Conservation (phyloP, 2,888 invertebrate species). For the Stenotaenia linearis region DNA sequence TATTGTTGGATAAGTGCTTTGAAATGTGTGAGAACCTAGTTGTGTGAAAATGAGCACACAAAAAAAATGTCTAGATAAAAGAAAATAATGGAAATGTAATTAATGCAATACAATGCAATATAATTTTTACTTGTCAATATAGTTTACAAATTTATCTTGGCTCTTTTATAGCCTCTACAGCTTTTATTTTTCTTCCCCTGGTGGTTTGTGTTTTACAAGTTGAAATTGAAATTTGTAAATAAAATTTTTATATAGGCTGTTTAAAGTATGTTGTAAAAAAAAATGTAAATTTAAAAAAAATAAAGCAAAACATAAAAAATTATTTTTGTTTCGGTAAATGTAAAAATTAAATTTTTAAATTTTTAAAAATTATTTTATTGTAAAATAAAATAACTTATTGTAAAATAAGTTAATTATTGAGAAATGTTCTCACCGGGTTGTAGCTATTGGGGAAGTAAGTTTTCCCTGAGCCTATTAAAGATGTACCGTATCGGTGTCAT, state of each 20-base stretch:
- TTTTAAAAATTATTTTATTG: too few species aligned
- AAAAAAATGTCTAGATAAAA: neutral
- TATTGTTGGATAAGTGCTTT: too few species aligned
- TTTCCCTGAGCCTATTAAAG: conserved; percentile 22
- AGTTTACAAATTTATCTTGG: conserved; percentile 13
- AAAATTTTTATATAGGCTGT: too few species aligned
- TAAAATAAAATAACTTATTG: too few species aligned
- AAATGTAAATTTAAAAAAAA: too few species aligned
- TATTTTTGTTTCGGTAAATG: too few species aligned
- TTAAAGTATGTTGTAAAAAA: too few species aligned
- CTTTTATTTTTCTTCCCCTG: neutral
- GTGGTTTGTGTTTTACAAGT: neutral
- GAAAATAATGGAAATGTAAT: too few species aligned
- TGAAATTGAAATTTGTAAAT: too few species aligned
- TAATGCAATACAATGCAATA: neutral
- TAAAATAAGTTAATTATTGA: neutral
- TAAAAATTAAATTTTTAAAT: too few species aligned
- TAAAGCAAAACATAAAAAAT: too few species aligned
- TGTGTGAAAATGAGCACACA: neutral
- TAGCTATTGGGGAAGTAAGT: conserved; percentile 1
- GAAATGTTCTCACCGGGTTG: neutral
- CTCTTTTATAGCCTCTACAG: conserved; percentile 17
- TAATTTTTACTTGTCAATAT: neutral
- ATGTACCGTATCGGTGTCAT: neutral
- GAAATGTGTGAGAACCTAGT: too few species aligned